Evolutionary conservation across 2,888 invertebrate genomes (phyloP).

Genomic region (Conistra vaccinii): DNA sequence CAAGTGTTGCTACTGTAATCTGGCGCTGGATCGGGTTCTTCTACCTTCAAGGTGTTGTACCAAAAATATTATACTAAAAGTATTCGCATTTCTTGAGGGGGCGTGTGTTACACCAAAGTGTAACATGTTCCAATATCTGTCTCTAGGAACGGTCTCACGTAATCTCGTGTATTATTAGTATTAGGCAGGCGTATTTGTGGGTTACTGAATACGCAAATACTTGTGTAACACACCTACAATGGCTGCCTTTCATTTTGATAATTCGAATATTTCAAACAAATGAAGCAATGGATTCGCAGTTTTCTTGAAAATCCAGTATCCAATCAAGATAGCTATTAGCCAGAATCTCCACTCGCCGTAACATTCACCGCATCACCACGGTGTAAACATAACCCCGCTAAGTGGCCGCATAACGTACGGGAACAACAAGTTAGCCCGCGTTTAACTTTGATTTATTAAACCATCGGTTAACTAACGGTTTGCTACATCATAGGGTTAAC

Average conservation of each 20-base stretch:
- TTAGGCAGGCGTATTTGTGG: no score
- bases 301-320: no score
- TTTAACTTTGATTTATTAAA: constrained; percentile 87
- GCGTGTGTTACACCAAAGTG: background rate
- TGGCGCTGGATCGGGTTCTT: background rate
- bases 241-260: no score
- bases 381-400: constrained; percentile 73
- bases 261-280: no score
- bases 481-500: constrained; percentile 56
- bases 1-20: background rate
- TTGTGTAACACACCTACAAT: no score
- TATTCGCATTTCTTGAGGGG: background rate
- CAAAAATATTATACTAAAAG: background rate
- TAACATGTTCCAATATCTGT: background rate
- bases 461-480: constrained; percentile 72
- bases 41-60: background rate
- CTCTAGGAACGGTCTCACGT: background rate
- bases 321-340: background rate
- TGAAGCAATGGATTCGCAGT: no score
- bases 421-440: constrained; percentile 78
- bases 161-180: no score
- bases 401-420: constrained; percentile 78
- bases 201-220: no score
- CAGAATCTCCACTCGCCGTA: background rate
- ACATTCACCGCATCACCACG: constrained; percentile 55